Evolutionary conservation across 1,140 invertebrate species (phyloP), one percentile per base, ranked within the genome.

Genomic region (Caenorhabditis tropicalis): DNA sequence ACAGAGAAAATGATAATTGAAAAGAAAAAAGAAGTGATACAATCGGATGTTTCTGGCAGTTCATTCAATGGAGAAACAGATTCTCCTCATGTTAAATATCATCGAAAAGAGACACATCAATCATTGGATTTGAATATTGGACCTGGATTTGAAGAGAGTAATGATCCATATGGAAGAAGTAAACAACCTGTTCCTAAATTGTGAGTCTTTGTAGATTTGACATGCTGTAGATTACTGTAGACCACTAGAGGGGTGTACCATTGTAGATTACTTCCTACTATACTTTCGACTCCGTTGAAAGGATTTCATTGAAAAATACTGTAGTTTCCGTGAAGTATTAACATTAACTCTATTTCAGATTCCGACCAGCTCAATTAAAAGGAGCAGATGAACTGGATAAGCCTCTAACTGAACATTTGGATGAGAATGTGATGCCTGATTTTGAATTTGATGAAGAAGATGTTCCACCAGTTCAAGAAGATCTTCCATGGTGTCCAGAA

Each of bases 401-500:
- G n/a, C 65, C 65, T 12, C 36, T 74, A 0, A 15, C 65, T 2
- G 65, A 74, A 24, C 65, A 74, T 43, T 43, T 74, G 9, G 65
- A 74, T 43, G 65, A 74, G 65, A 74, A 74, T 19, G 65, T 74
- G 29, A 74, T 74, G 65, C 65, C 65, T 10, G 65, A 74, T 24
- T 74, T 74, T 15, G 36, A 74, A 46, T 74, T 74, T 9, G 65
- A 74, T 24, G 65, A 74, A 12, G 65, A 74, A 4, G 65, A 74
- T 2, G 36, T 29, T 7, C 33, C 36, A 10, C 65, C 65, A n/a
- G 29, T 74, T 19, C 12, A 43, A 46, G 36, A 74, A 43, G 36
- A 74, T 43, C 65, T 74, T 74, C 65, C 65, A 74, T 74, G 65
- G 65, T 74, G 65, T 74, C 65, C 65, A 43, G 65, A 74, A 46